phyloP scores from a whole-genome alignment of 2,888 invertebrate genomes.

The Diarsia mendica region DNA sequence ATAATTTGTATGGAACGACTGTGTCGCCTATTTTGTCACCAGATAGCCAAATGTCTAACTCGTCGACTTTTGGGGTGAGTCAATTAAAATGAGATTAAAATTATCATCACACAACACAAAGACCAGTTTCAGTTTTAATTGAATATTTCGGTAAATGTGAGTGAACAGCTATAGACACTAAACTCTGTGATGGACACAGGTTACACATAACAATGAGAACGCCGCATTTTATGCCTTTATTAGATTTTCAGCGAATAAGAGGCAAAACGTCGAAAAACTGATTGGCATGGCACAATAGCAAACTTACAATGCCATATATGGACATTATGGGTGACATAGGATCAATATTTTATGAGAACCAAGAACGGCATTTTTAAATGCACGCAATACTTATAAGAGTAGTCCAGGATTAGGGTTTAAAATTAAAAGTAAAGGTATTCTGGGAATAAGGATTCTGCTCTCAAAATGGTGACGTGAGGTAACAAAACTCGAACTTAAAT shows the following conservation, averaged over 20 bases:
- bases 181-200: not conserved
- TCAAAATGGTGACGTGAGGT: too few relatives aligned
- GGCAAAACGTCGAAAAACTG: not conserved
- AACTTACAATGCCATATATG: too few relatives aligned
- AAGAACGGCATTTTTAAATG: not conserved
- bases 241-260: not conserved
- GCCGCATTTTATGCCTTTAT: not conserved
- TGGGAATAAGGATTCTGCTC: too few relatives aligned
- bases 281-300: not conserved
- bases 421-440: too few relatives aligned
- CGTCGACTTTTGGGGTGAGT: too few relatives aligned
- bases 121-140: not conserved
- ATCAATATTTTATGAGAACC: not conserved
- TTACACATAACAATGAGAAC: not conserved
- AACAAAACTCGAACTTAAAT: too few relatives aligned
- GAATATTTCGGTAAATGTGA: not conserved
- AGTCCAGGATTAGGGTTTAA: too few relatives aligned
- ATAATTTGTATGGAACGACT: not conserved
- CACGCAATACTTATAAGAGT: not conserved
- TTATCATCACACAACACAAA: too few relatives aligned
- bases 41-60: too few relatives aligned
- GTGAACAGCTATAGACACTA: not conserved
- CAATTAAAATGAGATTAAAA: too few relatives aligned
- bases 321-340: too few relatives aligned
- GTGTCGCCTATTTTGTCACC: not conserved